Percentiles rank a stretch among this genome's conserved stretches.
Evolutionary conservation across 37 sponge, comb jelly and placozoan species (phyloP).

Genomic region (Beroe forskalii): DNA sequence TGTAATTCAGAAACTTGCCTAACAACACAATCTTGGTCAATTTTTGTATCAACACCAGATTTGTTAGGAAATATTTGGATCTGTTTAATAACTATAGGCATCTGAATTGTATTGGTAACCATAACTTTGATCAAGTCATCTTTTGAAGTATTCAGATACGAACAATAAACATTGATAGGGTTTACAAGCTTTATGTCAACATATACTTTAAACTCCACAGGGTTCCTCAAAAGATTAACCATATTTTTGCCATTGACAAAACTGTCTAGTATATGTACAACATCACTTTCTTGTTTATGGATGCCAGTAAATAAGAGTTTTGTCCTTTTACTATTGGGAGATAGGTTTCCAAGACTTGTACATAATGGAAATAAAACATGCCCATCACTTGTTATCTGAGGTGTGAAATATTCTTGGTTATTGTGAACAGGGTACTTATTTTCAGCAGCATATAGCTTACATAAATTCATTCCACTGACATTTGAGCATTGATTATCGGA

Average conservation of each 20-base stretch:
- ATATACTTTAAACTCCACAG: slow-evolving; percentile 62
- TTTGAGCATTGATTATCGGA: neutral
- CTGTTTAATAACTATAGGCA: slow-evolving; percentile 2
- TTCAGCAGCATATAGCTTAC: slow-evolving; percentile 47
- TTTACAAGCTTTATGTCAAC: slow-evolving; percentile 54
- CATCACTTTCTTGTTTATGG: slow-evolving; percentile 11
- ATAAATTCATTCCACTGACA: slow-evolving; percentile 12
- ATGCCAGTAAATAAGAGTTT: slow-evolving; percentile 45
- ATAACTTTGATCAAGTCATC: slow-evolving; percentile 26
- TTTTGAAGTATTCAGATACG: neutral
- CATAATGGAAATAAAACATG: slow-evolving; percentile 60
- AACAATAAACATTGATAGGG: slow-evolving; percentile 51
- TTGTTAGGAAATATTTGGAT: slow-evolving; percentile 33
- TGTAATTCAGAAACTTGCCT: slow-evolving; percentile 7
- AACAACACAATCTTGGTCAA: slow-evolving; percentile 18
- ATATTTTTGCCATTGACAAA: slow-evolving; percentile 37
- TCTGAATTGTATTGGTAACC: slow-evolving; percentile 44
- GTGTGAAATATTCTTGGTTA: slow-evolving; percentile 35
- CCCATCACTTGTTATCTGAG: slow-evolving; percentile 47
- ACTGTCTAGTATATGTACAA: slow-evolving; percentile 37
- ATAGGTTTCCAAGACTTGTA: slow-evolving; percentile 41
- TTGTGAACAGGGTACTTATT: slow-evolving; percentile 24
- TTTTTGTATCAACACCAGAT: neutral
- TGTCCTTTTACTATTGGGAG: slow-evolving; percentile 39
- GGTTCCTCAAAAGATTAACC: neutral